These are phyloP conservation scores for Girardinus metallicus DNA, from an alignment of 2,797 vertebrate species.

Conservation along the genomic window DNA sequence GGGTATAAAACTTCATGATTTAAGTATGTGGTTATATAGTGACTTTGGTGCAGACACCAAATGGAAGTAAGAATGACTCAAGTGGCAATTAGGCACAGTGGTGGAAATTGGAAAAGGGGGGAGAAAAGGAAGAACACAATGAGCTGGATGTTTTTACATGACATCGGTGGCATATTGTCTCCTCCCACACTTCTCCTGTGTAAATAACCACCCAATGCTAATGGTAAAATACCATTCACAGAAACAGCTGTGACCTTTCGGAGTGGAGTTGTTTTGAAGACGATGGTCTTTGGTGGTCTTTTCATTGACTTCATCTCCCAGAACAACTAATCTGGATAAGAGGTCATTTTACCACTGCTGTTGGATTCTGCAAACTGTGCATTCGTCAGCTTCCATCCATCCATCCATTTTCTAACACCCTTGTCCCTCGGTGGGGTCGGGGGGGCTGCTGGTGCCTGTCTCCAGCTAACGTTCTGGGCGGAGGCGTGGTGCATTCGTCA, in stretches of 20 bases:
- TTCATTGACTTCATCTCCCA: not conserved
- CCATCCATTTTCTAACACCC: no score
- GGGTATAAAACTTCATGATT: not conserved
- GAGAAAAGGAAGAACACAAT: not conserved
- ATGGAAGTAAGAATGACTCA: not conserved
- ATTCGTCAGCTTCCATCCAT: not conserved
- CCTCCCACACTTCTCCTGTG: not conserved
- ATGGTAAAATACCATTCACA: not conserved
- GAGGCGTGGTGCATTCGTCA: not conserved
- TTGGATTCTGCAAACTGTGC: not conserved
- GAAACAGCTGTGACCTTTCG: not conserved
- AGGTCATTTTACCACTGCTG: not conserved
- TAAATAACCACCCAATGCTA: not conserved
- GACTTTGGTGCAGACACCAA: not conserved
- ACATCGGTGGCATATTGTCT: not conserved
- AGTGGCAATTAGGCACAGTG: not conserved
- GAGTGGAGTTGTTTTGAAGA: not conserved
- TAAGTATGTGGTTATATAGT: not conserved
- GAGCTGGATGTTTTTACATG: not conserved
- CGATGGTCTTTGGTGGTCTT: not conserved
- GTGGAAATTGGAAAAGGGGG: not conserved
- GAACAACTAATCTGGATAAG: not conserved
- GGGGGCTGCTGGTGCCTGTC: no score
- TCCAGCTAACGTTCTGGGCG: no score
- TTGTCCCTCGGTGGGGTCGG: no score